These are phyloP conservation scores for Apogon talboti DNA, from an alignment of 2,797 vertebrate species.

Conservation along the genomic window DNA sequence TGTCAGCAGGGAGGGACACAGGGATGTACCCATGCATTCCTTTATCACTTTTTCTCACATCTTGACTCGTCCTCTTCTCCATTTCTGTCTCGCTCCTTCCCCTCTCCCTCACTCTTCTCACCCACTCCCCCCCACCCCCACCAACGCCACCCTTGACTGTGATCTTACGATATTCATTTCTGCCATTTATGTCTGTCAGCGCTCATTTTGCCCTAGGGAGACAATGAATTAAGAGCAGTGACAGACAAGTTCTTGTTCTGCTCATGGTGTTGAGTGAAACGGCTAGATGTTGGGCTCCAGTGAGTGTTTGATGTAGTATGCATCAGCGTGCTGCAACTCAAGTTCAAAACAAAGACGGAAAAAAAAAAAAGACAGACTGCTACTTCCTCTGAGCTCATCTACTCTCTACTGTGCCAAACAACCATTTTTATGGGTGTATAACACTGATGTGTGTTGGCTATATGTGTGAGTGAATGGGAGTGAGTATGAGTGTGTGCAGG, in stretches of 20 bases:
- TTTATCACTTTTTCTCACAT: slow-evolving; percentile 51
- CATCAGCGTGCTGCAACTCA: slow-evolving; percentile 61
- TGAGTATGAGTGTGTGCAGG: slow-evolving; percentile 50
- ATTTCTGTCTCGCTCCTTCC: slow-evolving; percentile 10
- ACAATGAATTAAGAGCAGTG: slow-evolving; percentile 78
- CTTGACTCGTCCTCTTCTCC: slow-evolving; percentile 21
- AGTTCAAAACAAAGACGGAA: slow-evolving; percentile 54
- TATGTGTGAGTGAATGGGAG: slow-evolving; percentile 54
- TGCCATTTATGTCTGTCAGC: slow-evolving; percentile 75
- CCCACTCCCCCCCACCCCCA: slow-evolving; percentile 7
- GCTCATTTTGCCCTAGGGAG: slow-evolving; percentile 75
- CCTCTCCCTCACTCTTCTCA: slow-evolving; percentile 5
- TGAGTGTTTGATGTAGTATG: slow-evolving; percentile 70
- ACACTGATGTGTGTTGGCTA: slow-evolving; percentile 66
- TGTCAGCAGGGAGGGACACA: slow-evolving; percentile 64
- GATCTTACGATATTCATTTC: slow-evolving; percentile 78
- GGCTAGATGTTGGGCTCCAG: slow-evolving; percentile 52
- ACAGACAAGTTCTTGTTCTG: slow-evolving; percentile 81
- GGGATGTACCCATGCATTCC: slow-evolving; percentile 60
- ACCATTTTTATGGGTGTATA: slow-evolving; percentile 67
- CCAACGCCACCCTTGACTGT: slow-evolving; percentile 56
- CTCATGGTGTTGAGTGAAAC: slow-evolving; percentile 65
- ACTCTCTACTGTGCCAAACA: slow-evolving; percentile 67
- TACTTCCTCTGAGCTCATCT: slow-evolving; percentile 79
- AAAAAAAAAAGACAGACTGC: slow-evolving; percentile 37